phyloP scores from a whole-genome alignment of 1,140 invertebrate genomes.

The Aphis gossypii region DNA sequence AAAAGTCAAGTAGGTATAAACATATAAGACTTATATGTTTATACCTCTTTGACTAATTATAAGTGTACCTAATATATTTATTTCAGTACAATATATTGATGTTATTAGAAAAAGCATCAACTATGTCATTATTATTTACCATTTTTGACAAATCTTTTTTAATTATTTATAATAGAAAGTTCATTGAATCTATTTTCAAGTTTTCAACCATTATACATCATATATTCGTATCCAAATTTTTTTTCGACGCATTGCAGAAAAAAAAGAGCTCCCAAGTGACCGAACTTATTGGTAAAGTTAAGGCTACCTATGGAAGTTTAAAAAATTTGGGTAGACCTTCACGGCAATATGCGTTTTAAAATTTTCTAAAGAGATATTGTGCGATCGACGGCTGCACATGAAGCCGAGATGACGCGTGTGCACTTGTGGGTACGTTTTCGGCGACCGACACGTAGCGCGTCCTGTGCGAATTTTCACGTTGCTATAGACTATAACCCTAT shows the following conservation, averaged over 20 bases:
- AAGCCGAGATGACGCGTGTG: too few species aligned
- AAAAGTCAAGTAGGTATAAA: too few species aligned
- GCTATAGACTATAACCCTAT: too few species aligned
- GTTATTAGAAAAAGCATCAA: neutral
- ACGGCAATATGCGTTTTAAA: neutral
- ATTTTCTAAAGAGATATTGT: slow-evolving; percentile 8
- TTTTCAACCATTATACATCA: neutral
- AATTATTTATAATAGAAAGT: neutral
- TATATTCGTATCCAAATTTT: neutral
- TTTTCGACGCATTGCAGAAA: neutral
- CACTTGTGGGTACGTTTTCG: too few species aligned
- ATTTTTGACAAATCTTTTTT: neutral
- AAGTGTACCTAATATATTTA: neutral
- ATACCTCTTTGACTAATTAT: too few species aligned
- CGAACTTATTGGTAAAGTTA: neutral
- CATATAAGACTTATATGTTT: neutral
- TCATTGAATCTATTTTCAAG: neutral
- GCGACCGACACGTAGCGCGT: too few species aligned
- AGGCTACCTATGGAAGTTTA: neutral
- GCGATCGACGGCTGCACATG: too few species aligned
- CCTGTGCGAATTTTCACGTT: too few species aligned
- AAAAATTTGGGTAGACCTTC: slow-evolving; percentile 8
- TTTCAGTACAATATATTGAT: neutral
- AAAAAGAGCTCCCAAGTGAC: neutral
- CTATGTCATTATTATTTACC: neutral